Percentiles rank a stretch among this genome's conserved stretches.
These are phyloP conservation scores for Fratercula arctica DNA, from an alignment of 2,797 vertebrate species.

Conservation along the genomic window DNA sequence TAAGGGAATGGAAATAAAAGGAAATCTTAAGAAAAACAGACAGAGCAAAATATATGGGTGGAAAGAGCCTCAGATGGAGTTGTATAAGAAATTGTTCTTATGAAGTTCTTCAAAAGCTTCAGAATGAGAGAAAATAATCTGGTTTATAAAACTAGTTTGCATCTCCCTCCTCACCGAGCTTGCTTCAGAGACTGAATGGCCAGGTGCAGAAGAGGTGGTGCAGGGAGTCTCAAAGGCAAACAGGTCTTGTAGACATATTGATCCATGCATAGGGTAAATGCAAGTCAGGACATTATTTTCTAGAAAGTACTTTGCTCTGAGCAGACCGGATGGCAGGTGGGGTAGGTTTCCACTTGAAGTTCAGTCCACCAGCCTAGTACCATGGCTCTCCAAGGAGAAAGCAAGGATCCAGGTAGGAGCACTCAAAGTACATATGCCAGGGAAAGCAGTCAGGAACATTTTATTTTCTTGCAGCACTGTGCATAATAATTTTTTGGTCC, in stretches of 20 bases:
- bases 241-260: neutral
- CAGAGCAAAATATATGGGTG: neutral
- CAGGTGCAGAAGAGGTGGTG: neutral
- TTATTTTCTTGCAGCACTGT: neutral
- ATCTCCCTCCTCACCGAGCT: neutral
- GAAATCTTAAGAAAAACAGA: conserved; percentile 8
- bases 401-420: neutral
- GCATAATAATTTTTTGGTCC: neutral
- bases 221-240: neutral
- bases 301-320: neutral
- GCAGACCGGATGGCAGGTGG: neutral
- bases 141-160: neutral
- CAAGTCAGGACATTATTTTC: neutral
- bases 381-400: neutral
- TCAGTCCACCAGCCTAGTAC: neutral
- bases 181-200: neutral
- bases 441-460: neutral
- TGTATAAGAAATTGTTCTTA: neutral
- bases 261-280: neutral
- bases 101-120: neutral
- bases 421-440: neutral
- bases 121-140: neutral
- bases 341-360: neutral
- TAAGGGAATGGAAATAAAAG: conserved; percentile 16
- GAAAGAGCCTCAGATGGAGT: neutral